Evolutionary conservation across 1,140 invertebrate genomes (phyloP).

Genomic region (Mya arenaria): DNA sequence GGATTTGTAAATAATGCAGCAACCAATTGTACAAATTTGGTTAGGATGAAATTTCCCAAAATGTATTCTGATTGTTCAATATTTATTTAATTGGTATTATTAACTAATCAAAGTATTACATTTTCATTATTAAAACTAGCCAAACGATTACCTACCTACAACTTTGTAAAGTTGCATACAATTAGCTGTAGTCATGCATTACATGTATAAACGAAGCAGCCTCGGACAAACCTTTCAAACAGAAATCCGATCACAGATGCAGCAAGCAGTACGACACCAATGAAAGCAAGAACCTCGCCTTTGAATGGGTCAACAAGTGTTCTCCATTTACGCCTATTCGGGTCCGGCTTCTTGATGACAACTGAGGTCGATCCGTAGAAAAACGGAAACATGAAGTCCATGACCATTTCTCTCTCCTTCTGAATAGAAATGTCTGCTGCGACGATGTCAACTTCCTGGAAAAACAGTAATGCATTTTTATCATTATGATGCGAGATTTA

Average conservation of each 20-base stretch:
- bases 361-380: slow-evolving; percentile 64
- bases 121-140: too few species aligned
- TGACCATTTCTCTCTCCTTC: slow-evolving; percentile 60
- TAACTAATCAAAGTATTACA: too few species aligned
- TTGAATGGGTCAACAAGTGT: slow-evolving; percentile 68
- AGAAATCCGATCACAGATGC: slow-evolving; percentile 57
- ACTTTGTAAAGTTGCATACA: too few species aligned
- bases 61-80: too few species aligned
- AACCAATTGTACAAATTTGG: too few species aligned
- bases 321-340: slow-evolving; percentile 67
- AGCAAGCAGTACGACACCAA: slow-evolving; percentile 54
- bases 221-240: slow-evolving; percentile 48
- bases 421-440: slow-evolving; percentile 62
- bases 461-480: not conserved
- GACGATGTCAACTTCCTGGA: slow-evolving; percentile 70
- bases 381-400: slow-evolving; percentile 73
- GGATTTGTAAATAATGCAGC: too few species aligned
- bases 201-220: too few species aligned
- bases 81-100: too few species aligned
- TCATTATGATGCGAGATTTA: too few species aligned
- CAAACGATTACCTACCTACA: too few species aligned
- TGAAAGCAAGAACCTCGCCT: slow-evolving; percentile 59
- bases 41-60: too few species aligned
- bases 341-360: slow-evolving; percentile 68
- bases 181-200: too few species aligned